A percentile compares a stretch with the other conserved stretches of the same genome.
Evolutionary conservation across 1,140 invertebrate genomes (phyloP).

Genomic region (Batillaria attramentaria): DNA sequence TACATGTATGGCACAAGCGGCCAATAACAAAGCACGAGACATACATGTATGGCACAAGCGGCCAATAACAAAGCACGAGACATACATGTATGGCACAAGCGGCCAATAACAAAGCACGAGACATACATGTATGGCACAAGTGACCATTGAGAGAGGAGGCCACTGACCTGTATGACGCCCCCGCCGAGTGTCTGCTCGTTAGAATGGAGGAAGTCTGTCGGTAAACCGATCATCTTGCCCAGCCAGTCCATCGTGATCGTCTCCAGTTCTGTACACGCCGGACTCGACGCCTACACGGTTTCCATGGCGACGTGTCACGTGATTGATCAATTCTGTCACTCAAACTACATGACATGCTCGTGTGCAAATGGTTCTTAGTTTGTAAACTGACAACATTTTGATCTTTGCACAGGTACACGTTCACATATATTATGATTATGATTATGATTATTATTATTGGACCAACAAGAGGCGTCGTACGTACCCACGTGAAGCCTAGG

Average conservation of each 20-base stretch:
- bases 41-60: too few species aligned
- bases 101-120: too few species aligned
- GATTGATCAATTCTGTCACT: neutral
- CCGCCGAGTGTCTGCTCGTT: conserved; percentile 72
- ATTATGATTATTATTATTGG: neutral
- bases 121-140: too few species aligned
- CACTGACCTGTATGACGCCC: conserved; percentile 76
- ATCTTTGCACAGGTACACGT: too few species aligned
- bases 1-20: too few species aligned
- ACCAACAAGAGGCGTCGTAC: too few species aligned
- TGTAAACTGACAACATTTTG: too few species aligned
- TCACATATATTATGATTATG: neutral
- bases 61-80: too few species aligned
- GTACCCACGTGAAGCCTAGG: conserved; percentile 74
- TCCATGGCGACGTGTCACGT: neutral
- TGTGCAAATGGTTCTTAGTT: too few species aligned
- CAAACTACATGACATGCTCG: neutral
- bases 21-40: too few species aligned
- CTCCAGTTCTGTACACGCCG: conserved; percentile 75
- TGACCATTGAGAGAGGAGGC: conserved; percentile 73
- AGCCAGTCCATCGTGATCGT: conserved; percentile 75
- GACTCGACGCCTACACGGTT: conserved; percentile 72
- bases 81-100: too few species aligned
- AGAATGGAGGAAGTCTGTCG: conserved; percentile 74
- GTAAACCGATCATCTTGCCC: conserved; percentile 76